A percentile compares a stretch with the other conserved stretches of the same genome.
Evolutionary conservation across 2,113 vertebrate species (phyloP).

Genomic region (Tachysurus fulvidraco): DNA sequence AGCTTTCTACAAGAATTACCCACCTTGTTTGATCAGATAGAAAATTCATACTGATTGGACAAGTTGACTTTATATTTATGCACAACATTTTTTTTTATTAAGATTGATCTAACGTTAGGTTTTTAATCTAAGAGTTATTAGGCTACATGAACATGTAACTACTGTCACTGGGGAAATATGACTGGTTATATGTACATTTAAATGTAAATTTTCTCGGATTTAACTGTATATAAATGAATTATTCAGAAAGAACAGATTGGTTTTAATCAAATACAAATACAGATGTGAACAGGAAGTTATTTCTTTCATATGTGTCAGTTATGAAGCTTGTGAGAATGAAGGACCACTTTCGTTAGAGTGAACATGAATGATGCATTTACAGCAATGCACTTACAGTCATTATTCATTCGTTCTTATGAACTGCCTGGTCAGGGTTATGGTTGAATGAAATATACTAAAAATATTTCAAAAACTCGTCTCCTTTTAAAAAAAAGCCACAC

Average conservation of each 20-base stretch:
- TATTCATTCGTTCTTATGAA: not conserved
- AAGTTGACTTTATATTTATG: not conserved
- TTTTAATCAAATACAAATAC: not conserved
- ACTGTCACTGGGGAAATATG: not conserved
- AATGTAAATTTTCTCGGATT: not conserved
- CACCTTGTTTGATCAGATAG: not conserved
- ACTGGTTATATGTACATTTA: not conserved
- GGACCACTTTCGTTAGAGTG: not conserved
- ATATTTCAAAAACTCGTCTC: not conserved
- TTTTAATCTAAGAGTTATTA: not conserved
- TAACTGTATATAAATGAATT: not conserved
- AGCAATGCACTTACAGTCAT: not conserved
- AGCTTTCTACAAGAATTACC: not conserved
- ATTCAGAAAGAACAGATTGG: not conserved
- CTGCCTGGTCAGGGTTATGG: not conserved
- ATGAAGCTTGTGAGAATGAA: not conserved
- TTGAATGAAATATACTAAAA: too few species aligned
- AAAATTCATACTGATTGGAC: not conserved
- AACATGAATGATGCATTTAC: not conserved
- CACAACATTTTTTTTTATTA: not conserved
- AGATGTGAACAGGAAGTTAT: not conserved
- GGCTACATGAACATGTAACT: not conserved
- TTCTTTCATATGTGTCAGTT: not conserved
- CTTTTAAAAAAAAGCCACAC: not conserved
- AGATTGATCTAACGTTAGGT: not conserved